These are phyloP conservation scores for Tetheella fluctuosa DNA, from an alignment of 2,888 invertebrate species.

Conservation along the genomic window DNA sequence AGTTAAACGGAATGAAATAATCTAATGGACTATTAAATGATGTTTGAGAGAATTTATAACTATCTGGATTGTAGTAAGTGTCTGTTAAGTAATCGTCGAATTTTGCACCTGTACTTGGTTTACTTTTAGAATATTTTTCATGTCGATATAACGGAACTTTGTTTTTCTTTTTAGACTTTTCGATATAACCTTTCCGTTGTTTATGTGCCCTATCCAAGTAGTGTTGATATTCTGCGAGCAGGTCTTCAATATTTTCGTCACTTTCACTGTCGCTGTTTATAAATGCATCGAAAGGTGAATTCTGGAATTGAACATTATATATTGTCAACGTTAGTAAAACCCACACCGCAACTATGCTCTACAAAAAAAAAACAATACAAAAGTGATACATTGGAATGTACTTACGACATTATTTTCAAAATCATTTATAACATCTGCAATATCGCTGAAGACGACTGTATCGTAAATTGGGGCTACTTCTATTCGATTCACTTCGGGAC, in stretches of 20 bases:
- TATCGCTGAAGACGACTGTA: slow-evolving; percentile 71
- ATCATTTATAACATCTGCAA: slow-evolving; percentile 72
- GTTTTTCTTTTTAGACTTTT: slow-evolving; percentile 67
- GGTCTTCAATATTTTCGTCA: slow-evolving; percentile 68
- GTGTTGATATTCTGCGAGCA: slow-evolving; percentile 71
- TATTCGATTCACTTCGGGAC: slow-evolving; percentile 59
- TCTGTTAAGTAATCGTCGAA: slow-evolving; percentile 47
- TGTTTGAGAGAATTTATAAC: slow-evolving; percentile 38
- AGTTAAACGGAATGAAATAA: slow-evolving; percentile 55
- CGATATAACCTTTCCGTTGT: slow-evolving; percentile 60
- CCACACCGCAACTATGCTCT: background rate
- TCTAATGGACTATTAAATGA: slow-evolving; percentile 54
- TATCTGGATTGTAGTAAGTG: slow-evolving; percentile 44
- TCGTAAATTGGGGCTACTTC: slow-evolving; percentile 68
- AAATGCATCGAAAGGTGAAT: slow-evolving; percentile 51
- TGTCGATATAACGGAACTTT: slow-evolving; percentile 65
- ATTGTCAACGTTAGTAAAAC: background rate
- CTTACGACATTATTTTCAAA: slow-evolving; percentile 66
- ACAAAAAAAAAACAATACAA: background rate
- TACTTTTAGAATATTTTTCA: slow-evolving; percentile 60
- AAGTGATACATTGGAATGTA: slow-evolving; percentile 22
- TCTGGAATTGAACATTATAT: slow-evolving; percentile 42
- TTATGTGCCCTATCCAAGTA: slow-evolving; percentile 74
- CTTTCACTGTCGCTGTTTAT: slow-evolving; percentile 63
- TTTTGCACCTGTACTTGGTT: slow-evolving; percentile 39